These are phyloP conservation scores for Parazoanthus swiftii DNA, from an alignment of 92 coral and sea anemone species.

Conservation along the genomic window DNA sequence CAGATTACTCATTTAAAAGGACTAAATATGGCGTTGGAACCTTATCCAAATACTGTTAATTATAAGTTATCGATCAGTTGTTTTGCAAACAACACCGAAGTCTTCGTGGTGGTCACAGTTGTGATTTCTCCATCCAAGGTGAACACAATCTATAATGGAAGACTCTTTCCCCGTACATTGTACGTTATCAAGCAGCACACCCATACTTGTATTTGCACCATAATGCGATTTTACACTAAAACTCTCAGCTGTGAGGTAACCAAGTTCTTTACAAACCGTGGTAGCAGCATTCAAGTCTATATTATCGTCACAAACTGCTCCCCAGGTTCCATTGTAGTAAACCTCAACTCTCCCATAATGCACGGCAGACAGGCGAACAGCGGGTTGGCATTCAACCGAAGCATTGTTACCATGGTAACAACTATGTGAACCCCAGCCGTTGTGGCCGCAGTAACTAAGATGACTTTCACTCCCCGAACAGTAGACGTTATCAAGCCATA, in stretches of 20 bases:
- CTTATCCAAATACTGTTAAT: too few species aligned
- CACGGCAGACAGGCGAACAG: constrained; percentile 9
- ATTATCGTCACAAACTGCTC: neutral
- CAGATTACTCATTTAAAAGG: too few species aligned
- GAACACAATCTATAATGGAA: constrained; percentile 11
- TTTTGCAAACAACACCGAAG: constrained; percentile 18
- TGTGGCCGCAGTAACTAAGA: neutral
- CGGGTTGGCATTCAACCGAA: constrained; percentile 13
- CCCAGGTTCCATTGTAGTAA: constrained; percentile 7
- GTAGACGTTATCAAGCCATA: constrained; percentile 22
- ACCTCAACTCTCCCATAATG: constrained; percentile 14
- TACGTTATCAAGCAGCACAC: neutral
- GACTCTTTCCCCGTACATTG: constrained; percentile 5
- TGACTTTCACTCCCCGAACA: neutral
- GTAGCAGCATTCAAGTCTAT: neutral
- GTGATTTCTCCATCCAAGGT: neutral
- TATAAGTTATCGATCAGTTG: neutral
- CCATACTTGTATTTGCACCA: neutral
- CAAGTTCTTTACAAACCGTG: constrained; percentile 21
- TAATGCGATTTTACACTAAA: neutral
- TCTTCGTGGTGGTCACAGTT: neutral
- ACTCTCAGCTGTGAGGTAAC: neutral
- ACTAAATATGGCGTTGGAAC: too few species aligned
- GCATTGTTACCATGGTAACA: constrained; percentile 7
- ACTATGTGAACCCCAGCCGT: constrained; percentile 1